Base-by-base conservation (phyloP, 2,888 invertebrate species). In the Epirrhoe alternata region DNA sequence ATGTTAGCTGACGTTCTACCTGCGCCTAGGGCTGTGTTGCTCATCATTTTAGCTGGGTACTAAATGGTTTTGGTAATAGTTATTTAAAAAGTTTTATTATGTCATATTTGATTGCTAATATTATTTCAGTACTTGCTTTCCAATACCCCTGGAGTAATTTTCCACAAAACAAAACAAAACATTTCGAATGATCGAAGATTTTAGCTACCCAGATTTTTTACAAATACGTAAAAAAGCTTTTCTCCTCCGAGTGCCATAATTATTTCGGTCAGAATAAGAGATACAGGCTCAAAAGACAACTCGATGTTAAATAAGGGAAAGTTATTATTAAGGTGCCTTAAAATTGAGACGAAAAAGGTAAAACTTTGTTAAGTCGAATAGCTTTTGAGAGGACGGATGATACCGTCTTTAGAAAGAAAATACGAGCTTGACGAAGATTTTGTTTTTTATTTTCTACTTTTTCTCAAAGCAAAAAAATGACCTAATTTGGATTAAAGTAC, bases 221-320 rank as follows among this genome's bases (percentile, higher is more conserved):
- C 38, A 42, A 31, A 45, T 31, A 16, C 8, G 31, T 14, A 45
- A 45, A 56, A 10, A 16, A 6, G 2, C 6, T 58, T 54, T 47
- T n/a, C 6, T 47, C n/a, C 35, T 7, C 6, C 6, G 6, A 53
- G 35, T 53, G 52, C 42, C 10, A 66, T 71, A 71, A 70, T 69
- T 71, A 58, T 61, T 69, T 66, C 14, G 35, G 45, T 38, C 45
- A 63, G 47, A 67, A 66, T 67, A 57, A 68, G 68, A 61, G 61
- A 58, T 74, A 65, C 70, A 73, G 73, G 71, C 61, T 61, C 66
- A 64, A 73, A 65, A 67, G 66, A 66, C 68, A 70, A 71, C 68
- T 71, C 71, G 71, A 73, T 71, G 70, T 70, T 70, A 70, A 73
- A 73, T 71, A 65, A 68, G 68, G 69, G 68, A 70, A 72, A 68